Evolutionary conservation across 2,888 invertebrate species (phyloP), one percentile per base, ranked within the genome.

Genomic region (Lacanobia wlatinum): DNA sequence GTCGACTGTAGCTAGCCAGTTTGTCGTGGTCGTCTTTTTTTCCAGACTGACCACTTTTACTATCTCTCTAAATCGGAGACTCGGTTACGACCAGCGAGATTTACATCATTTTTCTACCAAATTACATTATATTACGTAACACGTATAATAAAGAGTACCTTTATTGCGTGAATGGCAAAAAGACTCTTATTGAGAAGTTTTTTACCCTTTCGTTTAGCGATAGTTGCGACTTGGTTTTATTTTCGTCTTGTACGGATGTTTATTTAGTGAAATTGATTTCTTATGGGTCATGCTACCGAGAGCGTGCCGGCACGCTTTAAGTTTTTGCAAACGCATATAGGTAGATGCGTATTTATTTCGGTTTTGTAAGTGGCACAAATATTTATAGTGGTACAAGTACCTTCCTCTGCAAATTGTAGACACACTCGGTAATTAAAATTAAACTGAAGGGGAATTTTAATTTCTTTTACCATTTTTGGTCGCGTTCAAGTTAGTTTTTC

Each of bases 1-100:
- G 87, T 87, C 82, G 86, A 78, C 73, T 85, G 76, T 65, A 71
- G 72, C 75, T 61, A 82, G 84, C 82, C 72, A 69, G 82, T 71
- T 80, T 80, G 76, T 68, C 72, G 68, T 75, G 62, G 78, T 84
- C 86, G 85, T 87, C 87, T 90, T 90, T 90, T 88, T 88, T 84
- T 74, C 77, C 61, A 81, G 90, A 83, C 85, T 86, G 84, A 90
- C 87, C 89, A 93, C 94, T 94, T 93, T 94, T 94, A 94, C 94
- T 93, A 92, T 93, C 93, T 84, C 91, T 89, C 73, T 79, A 84
- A 85, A 87, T 86, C 87, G 84, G 82, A 84, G 80, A 83, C 84
- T 80, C 83, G 74, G 82, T 86, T 87, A 88, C 86, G 87, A 87
- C 79, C 84, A 83, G 84, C 78, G 62, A 84, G 82, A 77, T 89